phyloP scores from a whole-genome alignment of 23 tunicate species.

The Halocynthia roretzi region DNA sequence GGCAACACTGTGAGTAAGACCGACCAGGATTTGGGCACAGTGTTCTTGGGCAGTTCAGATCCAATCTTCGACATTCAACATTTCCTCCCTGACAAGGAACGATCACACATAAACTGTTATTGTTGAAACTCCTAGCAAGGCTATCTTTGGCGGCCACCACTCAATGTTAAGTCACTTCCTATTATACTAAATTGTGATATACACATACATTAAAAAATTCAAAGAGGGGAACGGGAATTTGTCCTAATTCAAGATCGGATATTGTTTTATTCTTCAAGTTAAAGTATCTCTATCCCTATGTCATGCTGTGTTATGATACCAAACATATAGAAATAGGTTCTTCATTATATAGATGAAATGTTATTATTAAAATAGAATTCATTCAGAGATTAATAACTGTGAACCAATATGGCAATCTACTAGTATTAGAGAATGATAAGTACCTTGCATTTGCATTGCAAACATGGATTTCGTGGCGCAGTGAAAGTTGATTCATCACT shows the following conservation, averaged over 20 bases:
- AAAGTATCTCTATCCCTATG: no score
- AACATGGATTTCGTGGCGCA: constrained; percentile 54
- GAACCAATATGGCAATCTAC: no score
- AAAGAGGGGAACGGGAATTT: not conserved
- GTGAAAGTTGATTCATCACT: constrained; percentile 42
- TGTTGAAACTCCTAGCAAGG: not conserved
- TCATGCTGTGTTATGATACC: no score
- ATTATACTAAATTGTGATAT: no score
- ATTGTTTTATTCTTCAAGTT: no score
- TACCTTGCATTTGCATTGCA: constrained; percentile 70
- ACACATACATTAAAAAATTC: not conserved
- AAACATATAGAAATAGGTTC: no score
- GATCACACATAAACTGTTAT: not conserved
- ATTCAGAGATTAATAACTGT: no score
- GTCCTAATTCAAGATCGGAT: not conserved
- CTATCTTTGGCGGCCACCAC: no score
- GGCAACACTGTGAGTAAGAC: constrained; percentile 44
- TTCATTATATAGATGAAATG: no score
- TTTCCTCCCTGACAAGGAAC: constrained; percentile 39
- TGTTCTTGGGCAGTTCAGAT: constrained; percentile 30
- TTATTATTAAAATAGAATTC: no score
- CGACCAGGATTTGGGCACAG: constrained; percentile 73
- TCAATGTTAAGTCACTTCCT: no score
- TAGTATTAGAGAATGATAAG: no score
- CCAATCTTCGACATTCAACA: constrained; percentile 36